Conservation (phyloP, 2,113 vertebrate genomes). For the Chloropsis hardwickii region DNA sequence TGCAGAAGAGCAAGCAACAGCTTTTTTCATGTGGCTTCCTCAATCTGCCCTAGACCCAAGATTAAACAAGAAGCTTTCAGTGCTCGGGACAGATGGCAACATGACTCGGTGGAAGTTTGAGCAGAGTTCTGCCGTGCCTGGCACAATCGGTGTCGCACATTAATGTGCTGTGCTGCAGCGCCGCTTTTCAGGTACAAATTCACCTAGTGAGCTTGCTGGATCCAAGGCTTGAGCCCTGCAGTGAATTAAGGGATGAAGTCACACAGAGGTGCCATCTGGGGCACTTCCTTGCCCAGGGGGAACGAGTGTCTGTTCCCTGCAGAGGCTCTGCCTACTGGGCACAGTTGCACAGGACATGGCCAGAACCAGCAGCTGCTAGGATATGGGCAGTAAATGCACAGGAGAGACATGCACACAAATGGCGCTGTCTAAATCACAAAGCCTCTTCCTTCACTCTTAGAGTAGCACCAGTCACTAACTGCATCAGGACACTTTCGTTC, state of each 20-base stretch:
- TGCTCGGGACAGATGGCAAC: neutral
- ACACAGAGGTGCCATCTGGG: neutral
- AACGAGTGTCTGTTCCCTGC: neutral
- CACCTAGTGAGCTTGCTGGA: neutral
- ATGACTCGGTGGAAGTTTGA: fast-evolving
- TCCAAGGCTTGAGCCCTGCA: neutral
- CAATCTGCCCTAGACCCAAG: neutral
- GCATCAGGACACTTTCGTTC: neutral
- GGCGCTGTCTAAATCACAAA: neutral
- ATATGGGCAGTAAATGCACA: neutral
- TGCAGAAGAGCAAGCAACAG: neutral
- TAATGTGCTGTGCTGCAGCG: no score
- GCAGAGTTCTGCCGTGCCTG: neutral
- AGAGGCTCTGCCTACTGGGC: neutral
- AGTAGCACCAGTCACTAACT: neutral
- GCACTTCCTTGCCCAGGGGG: fast-evolving
- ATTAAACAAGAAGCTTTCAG: neutral
- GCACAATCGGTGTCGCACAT: neutral
- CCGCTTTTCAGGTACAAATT: neutral
- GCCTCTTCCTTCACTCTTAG: neutral
- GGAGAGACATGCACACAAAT: fast-evolving
- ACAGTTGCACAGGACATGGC: neutral
- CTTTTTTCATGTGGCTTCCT: neutral
- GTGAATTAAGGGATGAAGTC: neutral
- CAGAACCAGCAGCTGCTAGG: neutral